phyloP scores from a whole-genome alignment of 1,140 invertebrate genomes.

The Sinonovacula constricta region DNA sequence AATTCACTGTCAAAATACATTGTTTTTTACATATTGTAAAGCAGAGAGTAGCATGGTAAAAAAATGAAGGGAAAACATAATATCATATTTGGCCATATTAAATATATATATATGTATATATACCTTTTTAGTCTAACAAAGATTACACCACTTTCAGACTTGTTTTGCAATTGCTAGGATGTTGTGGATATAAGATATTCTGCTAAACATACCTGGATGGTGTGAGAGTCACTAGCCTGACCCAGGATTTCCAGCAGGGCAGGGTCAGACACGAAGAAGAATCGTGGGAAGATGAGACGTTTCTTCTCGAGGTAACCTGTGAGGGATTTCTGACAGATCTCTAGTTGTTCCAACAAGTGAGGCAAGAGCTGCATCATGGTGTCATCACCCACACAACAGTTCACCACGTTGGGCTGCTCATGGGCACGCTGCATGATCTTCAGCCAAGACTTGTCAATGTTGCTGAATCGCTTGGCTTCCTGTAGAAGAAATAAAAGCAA shows the following conservation, averaged over 20 bases:
- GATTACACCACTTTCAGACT: no score
- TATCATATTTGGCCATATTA: no score
- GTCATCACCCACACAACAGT: conserved; percentile 97
- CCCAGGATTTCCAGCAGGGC: conserved; percentile 97
- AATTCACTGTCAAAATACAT: no score
- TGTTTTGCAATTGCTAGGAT: no score
- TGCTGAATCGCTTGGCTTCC: conserved; percentile 86
- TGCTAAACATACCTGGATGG: conserved; percentile 89
- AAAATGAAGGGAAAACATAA: no score
- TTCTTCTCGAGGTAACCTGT: conserved; percentile 98
- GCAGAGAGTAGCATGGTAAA: no score
- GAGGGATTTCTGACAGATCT: conserved; percentile 97
- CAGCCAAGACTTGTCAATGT: conserved; percentile 99
- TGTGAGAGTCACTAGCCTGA: conserved; percentile 98
- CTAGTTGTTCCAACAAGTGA: conserved; percentile 96
- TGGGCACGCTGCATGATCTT: conserved; percentile 98
- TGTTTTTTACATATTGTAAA: no score
- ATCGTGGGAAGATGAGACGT: conserved; percentile 96
- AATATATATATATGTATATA: no score
- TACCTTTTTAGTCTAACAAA: no score
- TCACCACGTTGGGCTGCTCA: conserved; percentile 95
- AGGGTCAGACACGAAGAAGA: conserved; percentile 99
- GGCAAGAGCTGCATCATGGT: conserved; percentile 93
- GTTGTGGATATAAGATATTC: not conserved
- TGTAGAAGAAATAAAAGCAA: conserved; percentile 40